Conservation (phyloP, 2,888 invertebrate species). For the Pterostichus madidus region DNA sequence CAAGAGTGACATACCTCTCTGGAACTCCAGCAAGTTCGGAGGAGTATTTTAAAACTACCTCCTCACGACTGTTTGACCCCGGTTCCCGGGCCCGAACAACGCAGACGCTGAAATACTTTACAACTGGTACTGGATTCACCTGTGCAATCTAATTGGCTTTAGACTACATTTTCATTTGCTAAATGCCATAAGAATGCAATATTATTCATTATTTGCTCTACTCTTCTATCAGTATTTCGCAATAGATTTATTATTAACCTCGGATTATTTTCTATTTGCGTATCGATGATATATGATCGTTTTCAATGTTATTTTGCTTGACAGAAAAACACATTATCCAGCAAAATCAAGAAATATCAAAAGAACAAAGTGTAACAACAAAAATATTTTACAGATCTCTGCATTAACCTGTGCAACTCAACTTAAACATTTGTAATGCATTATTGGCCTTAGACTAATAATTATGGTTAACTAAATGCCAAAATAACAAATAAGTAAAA, state of each 20-base stretch:
- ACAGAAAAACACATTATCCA: not conserved
- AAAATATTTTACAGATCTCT: conserved; percentile 23
- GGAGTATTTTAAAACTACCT: conserved; percentile 48
- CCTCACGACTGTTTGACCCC: not conserved
- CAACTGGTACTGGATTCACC: not conserved
- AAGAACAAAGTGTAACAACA: not conserved
- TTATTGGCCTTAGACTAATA: conserved; percentile 34
- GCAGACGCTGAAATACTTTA: too few species aligned
- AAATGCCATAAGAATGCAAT: not conserved
- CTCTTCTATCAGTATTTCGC: not conserved
- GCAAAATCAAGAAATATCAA: not conserved
- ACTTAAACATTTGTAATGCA: conserved; percentile 7
- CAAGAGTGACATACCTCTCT: conserved; percentile 39
- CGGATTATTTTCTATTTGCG: too few species aligned
- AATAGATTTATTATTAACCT: too few species aligned
- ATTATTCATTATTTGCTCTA: not conserved
- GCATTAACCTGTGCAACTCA: conserved; percentile 35
- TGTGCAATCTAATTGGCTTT: conserved; percentile 2
- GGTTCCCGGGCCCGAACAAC: not conserved
- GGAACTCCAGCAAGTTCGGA: conserved; percentile 32
- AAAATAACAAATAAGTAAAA: not conserved
- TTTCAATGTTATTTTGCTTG: too few species aligned
- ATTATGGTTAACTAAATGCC: conserved; percentile 17
- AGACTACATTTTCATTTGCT: not conserved
- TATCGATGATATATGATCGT: too few species aligned